These are phyloP conservation scores for Drosophila setosimentum DNA, from an alignment of 2,888 invertebrate genomes.

Conservation along the genomic window DNA sequence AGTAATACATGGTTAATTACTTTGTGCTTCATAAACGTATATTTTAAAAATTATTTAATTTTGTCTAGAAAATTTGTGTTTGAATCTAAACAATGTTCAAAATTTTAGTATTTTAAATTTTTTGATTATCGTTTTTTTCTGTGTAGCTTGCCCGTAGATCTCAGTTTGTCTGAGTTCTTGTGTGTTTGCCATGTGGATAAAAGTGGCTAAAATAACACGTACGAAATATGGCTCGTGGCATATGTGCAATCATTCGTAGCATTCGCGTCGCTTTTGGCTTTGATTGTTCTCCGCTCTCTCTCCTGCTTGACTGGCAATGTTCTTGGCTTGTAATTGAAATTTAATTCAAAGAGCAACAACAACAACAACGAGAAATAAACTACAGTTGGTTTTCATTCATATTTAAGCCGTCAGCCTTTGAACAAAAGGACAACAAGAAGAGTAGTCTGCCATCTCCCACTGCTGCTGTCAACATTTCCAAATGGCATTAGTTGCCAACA, in stretches of 20 bases:
- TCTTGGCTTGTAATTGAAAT: constrained; percentile 59
- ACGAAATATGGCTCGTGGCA: constrained; percentile 65
- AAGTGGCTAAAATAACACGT: constrained; percentile 74
- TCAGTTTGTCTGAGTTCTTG: constrained; percentile 21
- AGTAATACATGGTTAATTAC: not conserved
- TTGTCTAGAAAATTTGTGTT: not conserved
- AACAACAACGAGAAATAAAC: constrained; percentile 15
- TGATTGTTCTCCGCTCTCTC: constrained; percentile 31
- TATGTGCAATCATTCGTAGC: constrained; percentile 64
- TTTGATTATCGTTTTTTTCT: not conserved
- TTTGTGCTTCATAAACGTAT: not conserved
- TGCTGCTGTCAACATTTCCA: constrained; percentile 41
- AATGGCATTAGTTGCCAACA: constrained; percentile 48
- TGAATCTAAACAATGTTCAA: not conserved
- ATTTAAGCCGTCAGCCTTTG: constrained; percentile 62
- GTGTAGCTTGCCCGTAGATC: not conserved
- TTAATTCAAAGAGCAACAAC: constrained; percentile 41
- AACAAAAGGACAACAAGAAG: constrained; percentile 35
- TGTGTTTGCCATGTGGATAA: constrained; percentile 18
- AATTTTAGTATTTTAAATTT: too few relatives aligned
- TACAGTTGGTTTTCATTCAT: constrained; percentile 61
- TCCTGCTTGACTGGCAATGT: not conserved
- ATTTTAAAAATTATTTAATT: not conserved
- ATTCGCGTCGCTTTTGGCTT: constrained; percentile 35
- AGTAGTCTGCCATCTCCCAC: constrained; percentile 24